phyloP scores from a whole-genome alignment of 2,888 invertebrate genomes.

The Drosophila dives region DNA sequence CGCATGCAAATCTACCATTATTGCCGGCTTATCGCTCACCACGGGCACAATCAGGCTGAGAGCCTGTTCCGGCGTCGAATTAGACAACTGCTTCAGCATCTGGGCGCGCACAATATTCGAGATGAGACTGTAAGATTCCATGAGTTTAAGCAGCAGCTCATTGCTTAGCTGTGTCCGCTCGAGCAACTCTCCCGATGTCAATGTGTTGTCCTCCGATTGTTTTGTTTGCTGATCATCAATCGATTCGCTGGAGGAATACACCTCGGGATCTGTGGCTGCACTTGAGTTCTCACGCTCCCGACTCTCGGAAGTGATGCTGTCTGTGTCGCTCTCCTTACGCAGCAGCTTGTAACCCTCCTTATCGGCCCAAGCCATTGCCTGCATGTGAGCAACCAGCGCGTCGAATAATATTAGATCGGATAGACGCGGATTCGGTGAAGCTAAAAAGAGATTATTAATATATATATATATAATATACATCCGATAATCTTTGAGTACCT shows the following conservation, averaged over 20 bases:
- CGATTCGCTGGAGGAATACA: slow-evolving; percentile 72
- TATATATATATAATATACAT: neutral
- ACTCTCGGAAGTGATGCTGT: slow-evolving; percentile 56
- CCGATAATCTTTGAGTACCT: slow-evolving; percentile 61
- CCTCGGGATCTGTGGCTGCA: slow-evolving; percentile 62
- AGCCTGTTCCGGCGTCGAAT: slow-evolving; percentile 78
- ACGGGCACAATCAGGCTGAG: slow-evolving; percentile 83
- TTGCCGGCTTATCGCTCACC: slow-evolving; percentile 82
- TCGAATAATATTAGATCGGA: slow-evolving; percentile 83
- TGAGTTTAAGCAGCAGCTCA: slow-evolving; percentile 79
- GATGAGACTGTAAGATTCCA: slow-evolving; percentile 80
- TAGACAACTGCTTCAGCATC: slow-evolving; percentile 82
- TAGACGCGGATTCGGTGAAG: slow-evolving; percentile 80
- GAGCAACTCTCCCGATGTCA: slow-evolving; percentile 50
- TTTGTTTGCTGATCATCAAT: slow-evolving; percentile 74
- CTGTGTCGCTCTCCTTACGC: slow-evolving; percentile 61
- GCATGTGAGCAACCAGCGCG: slow-evolving; percentile 83
- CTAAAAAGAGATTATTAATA: neutral
- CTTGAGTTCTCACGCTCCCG: slow-evolving; percentile 52
- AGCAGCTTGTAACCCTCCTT: slow-evolving; percentile 81
- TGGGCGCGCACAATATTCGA: slow-evolving; percentile 80
- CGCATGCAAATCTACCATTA: slow-evolving; percentile 82
- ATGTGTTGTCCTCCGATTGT: slow-evolving; percentile 36
- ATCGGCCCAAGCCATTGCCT: slow-evolving; percentile 83
- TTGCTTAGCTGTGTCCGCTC: slow-evolving; percentile 75